phyloP scores from a whole-genome alignment of 2,888 invertebrate genomes.

The Eudasyphora cyanicolor region DNA sequence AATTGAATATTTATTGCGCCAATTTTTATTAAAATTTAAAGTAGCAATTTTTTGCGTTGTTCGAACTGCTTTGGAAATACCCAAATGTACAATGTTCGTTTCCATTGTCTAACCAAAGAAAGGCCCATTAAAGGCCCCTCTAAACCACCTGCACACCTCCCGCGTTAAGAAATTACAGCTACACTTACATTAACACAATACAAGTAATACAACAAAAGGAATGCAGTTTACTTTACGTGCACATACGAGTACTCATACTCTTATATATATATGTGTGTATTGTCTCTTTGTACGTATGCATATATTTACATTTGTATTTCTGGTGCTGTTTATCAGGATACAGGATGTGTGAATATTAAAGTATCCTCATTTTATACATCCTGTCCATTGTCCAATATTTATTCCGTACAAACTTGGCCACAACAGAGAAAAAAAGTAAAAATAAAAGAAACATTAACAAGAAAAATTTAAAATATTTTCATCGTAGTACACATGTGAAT shows the following conservation, averaged over 20 bases:
- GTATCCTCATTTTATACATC: conserved; percentile 67
- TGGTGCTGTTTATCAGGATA: conserved; percentile 57
- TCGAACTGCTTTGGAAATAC: too few species aligned
- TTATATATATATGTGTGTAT: not conserved
- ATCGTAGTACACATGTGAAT: not conserved
- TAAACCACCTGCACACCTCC: not conserved
- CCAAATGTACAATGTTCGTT: too few species aligned
- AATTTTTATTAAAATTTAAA: too few species aligned
- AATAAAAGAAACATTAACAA: not conserved
- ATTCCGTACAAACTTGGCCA: not conserved
- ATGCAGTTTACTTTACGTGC: conserved; percentile 16
- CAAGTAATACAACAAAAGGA: conserved; percentile 22
- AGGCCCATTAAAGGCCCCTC: not conserved
- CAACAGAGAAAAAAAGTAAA: too few species aligned
- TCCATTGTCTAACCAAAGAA: too few species aligned
- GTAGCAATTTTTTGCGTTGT: too few species aligned
- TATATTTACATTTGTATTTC: conserved; percentile 48
- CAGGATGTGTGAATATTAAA: conserved; percentile 69
- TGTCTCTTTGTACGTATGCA: not conserved
- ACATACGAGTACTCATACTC: not conserved
- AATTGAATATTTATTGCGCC: too few species aligned
- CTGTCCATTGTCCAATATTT: conserved; percentile 59
- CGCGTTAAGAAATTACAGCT: conserved; percentile 17
- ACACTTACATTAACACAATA: conserved; percentile 4
- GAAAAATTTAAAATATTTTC: not conserved